Percentiles rank a stretch among this genome's conserved stretches.
Evolutionary conservation across 2,113 vertebrate species (phyloP).

Genomic region (Lepus timidus): DNA sequence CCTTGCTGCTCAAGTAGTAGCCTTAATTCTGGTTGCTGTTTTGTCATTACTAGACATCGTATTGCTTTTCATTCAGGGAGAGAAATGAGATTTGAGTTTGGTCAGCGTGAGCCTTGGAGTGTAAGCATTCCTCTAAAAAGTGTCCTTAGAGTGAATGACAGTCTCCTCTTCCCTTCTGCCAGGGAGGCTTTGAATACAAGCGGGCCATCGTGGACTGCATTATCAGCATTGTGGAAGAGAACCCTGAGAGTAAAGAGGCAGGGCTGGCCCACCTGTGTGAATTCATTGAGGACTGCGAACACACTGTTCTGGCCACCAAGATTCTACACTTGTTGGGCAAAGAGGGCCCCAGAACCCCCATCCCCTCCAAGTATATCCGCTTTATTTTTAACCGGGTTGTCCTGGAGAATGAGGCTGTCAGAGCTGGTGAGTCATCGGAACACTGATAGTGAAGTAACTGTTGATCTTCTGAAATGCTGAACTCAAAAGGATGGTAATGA

Average conservation of each 20-base stretch:
- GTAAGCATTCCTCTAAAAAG: constrained; percentile 26
- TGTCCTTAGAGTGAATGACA: not conserved
- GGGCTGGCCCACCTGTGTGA: constrained; percentile 98
- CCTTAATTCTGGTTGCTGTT: not conserved
- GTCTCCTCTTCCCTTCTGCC: constrained; percentile 49
- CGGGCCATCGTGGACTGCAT: constrained; percentile 99
- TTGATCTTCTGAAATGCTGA: not conserved
- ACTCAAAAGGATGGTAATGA: not conserved
- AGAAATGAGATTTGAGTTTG: constrained; percentile 54
- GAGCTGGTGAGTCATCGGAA: constrained; percentile 92
- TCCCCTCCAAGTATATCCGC: constrained; percentile 98
- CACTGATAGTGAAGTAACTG: not conserved
- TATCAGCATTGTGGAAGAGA: constrained; percentile 98
- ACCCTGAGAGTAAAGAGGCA: constrained; percentile 96
- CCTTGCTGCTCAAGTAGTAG: not conserved
- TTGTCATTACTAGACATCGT: not conserved
- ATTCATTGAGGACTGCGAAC: constrained; percentile 99
- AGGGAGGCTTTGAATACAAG: constrained; percentile 99
- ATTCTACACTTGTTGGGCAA: constrained; percentile 97
- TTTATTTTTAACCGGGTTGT: constrained; percentile 99
- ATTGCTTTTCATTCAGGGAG: not conserved
- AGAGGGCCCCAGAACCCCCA: constrained; percentile 95
- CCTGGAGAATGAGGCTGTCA: constrained; percentile 97
- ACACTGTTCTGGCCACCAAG: constrained; percentile 98
- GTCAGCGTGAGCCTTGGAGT: not conserved